Conservation (phyloP, 2,888 invertebrate genomes). For the Julus scanicus region DNA sequence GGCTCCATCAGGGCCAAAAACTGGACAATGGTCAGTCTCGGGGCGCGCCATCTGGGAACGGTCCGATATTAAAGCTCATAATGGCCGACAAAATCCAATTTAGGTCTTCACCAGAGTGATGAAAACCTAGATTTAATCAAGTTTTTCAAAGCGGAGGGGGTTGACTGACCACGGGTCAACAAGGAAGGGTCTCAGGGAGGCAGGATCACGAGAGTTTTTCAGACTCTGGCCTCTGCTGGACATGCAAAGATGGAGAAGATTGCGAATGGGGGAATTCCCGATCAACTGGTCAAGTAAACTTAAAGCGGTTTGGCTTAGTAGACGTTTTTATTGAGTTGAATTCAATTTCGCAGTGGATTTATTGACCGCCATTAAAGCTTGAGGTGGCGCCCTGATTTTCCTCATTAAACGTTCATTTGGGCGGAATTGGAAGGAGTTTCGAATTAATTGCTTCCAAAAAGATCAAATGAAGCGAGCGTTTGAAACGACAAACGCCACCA, state of each 20-base stretch:
- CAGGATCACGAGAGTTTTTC: too few relatives aligned
- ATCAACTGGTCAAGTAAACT: neutral
- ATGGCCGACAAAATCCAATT: neutral
- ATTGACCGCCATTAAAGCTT: conserved; percentile 7
- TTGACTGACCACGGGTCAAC: neutral
- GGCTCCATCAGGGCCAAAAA: neutral
- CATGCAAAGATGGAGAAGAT: too few relatives aligned
- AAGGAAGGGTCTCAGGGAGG: neutral
- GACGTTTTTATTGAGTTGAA: neutral
- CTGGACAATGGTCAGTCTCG: neutral
- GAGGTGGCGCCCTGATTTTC: conserved; percentile 19
- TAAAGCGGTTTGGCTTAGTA: neutral
- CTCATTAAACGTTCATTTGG: conserved; percentile 1
- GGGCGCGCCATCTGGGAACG: neutral
- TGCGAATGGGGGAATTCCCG: neutral
- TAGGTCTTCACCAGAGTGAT: neutral
- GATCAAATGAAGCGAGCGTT: neutral
- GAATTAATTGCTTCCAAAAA: neutral
- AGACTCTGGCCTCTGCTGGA: too few relatives aligned
- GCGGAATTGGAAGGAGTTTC: neutral
- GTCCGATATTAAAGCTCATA: conserved; percentile 1
- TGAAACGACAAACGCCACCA: neutral
- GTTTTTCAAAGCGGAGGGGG: neutral
- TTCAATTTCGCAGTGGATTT: neutral
- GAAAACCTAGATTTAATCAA: conserved; percentile 1